These are phyloP conservation scores for Heliconius congener DNA, from an alignment of 1,140 invertebrate genomes.

Conservation along the genomic window DNA sequence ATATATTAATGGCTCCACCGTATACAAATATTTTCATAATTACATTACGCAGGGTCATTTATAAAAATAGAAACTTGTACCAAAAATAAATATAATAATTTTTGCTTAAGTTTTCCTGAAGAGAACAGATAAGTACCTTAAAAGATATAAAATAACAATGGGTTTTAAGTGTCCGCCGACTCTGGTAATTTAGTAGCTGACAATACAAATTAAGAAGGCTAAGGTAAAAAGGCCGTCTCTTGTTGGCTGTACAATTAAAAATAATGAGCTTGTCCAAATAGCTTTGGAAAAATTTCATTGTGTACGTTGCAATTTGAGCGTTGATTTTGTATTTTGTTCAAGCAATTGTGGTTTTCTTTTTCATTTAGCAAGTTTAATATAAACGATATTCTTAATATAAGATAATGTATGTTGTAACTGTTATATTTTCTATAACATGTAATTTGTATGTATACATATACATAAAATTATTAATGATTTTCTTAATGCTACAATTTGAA, in stretches of 20 bases:
- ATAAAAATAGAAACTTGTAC: neutral
- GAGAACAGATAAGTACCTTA: slow-evolving; percentile 33
- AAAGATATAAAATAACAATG: slow-evolving; percentile 38
- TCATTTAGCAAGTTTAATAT: neutral
- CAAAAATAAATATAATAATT: slow-evolving; percentile 6
- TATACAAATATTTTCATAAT: neutral
- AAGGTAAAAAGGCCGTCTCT: slow-evolving; percentile 34
- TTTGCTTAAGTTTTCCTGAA: neutral
- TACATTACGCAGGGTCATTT: neutral
- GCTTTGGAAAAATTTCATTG: slow-evolving; percentile 19
- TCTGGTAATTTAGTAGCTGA: slow-evolving; percentile 37
- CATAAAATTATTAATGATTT: too few relatives aligned
- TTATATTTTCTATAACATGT: too few relatives aligned
- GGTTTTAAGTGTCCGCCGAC: slow-evolving; percentile 37
- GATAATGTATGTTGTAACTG: too few relatives aligned
- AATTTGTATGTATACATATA: too few relatives aligned
- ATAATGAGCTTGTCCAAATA: slow-evolving; percentile 40
- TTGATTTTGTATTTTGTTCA: slow-evolving; percentile 1
- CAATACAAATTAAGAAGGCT: slow-evolving; percentile 39
- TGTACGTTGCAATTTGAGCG: slow-evolving; percentile 21
- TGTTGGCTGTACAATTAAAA: slow-evolving; percentile 42
- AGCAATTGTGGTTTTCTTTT: slow-evolving; percentile 5
- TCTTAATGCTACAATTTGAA: too few relatives aligned
- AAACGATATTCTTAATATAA: neutral
- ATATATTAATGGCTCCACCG: neutral